Percentiles rank a stretch among this genome's conserved stretches.
phyloP scores from a whole-genome alignment of 1,140 invertebrate genomes.

The Philotrypesis tridentata region DNA sequence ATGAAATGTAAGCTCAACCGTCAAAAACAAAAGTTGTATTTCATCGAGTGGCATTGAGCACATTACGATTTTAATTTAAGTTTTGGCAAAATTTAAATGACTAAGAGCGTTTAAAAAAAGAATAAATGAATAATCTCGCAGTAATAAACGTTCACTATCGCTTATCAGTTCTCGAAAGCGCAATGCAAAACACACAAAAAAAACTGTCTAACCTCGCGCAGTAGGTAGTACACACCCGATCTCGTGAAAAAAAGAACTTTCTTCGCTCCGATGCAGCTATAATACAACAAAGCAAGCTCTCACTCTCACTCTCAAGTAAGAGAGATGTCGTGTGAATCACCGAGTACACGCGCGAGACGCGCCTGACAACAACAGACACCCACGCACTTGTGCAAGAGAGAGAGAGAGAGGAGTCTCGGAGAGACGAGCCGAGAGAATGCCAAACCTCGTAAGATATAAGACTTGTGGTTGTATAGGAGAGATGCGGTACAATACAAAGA shows the following conservation, averaged over 20 bases:
- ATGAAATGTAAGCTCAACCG: neutral
- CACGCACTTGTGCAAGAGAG: too few relatives aligned
- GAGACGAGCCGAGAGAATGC: neutral
- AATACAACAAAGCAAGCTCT: neutral
- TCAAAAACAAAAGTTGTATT: neutral
- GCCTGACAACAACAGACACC: slow-evolving; percentile 40
- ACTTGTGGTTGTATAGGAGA: neutral
- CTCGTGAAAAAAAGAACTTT: neutral
- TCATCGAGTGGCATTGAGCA: too few relatives aligned
- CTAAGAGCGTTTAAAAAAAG: neutral
- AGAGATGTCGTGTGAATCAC: neutral
- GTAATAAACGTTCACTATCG: too few relatives aligned
- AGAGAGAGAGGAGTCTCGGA: neutral
- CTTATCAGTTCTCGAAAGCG: neutral
- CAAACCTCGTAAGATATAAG: neutral
- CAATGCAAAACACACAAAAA: neutral
- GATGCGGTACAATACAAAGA: neutral
- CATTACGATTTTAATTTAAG: neutral
- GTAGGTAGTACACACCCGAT: neutral
- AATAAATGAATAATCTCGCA: too few relatives aligned
- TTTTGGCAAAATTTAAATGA: neutral
- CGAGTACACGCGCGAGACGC: slow-evolving; percentile 11
- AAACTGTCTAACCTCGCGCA: neutral
- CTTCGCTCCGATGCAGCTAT: neutral
- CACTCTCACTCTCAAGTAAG: neutral